Percentiles rank a stretch among this genome's conserved stretches.
These are phyloP conservation scores for Caenorhabditis sinica DNA, from an alignment of 2,888 invertebrate species.

Conservation along the genomic window DNA sequence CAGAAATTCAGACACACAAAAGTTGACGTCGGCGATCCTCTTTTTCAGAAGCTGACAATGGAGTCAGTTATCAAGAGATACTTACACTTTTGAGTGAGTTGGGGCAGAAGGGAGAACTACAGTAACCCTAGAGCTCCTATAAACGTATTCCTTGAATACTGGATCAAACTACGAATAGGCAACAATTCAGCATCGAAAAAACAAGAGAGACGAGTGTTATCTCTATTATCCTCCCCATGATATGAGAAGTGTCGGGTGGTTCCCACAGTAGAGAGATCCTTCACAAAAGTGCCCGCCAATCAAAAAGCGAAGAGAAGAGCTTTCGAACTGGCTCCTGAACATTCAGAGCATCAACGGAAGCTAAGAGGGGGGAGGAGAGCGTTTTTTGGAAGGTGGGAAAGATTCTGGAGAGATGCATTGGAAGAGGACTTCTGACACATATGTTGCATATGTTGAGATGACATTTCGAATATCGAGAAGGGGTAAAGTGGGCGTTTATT, in stretches of 20 bases:
- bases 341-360: constrained; percentile 2
- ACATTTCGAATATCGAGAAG: constrained; percentile 45
- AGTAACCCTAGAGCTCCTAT: constrained; percentile 21
- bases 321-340: constrained; percentile 32
- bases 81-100: constrained; percentile 43
- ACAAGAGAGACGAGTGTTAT: constrained; percentile 2
- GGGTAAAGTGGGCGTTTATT: constrained; percentile 23
- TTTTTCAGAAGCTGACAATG: constrained; percentile 45
- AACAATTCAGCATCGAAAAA: constrained; percentile 13
- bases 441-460: constrained; percentile 65
- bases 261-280: constrained; percentile 64
- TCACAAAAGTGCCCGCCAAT: constrained; percentile 55
- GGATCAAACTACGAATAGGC: constrained; percentile 14
- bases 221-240: constrained; percentile 13
- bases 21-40: constrained; percentile 20
- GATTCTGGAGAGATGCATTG: constrained; percentile 43
- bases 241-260: constrained; percentile 28
- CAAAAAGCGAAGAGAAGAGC: constrained; percentile 35
- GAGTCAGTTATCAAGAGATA: constrained; percentile 67
- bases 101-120: constrained; percentile 3
- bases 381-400: constrained; percentile 65
- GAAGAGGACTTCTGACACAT: constrained; percentile 42
- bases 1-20: constrained; percentile 44
- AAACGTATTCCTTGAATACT: neutral
- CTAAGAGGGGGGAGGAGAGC: neutral